phyloP scores from a whole-genome alignment of 2,888 invertebrate genomes.

The Rhagophthalmus giganteus region DNA sequence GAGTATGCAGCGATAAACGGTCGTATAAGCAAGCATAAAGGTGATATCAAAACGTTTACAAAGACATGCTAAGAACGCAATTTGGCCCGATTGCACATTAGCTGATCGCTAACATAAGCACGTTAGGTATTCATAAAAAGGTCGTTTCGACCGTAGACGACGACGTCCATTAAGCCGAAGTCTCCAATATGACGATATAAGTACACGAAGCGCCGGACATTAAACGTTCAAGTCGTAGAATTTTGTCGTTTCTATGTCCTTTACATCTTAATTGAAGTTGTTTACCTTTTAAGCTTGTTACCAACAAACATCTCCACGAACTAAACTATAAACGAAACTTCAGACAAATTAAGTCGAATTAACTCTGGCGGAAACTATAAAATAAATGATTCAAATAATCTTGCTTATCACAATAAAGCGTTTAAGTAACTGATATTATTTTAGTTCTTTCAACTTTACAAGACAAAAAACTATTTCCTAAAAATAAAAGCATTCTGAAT shows the following conservation, averaged over 20 bases:
- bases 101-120: conserved; percentile 29
- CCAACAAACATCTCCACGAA: conserved; percentile 21
- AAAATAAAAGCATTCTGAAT: too few relatives aligned
- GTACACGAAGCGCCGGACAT: conserved; percentile 27
- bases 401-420: too few relatives aligned
- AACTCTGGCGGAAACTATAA: too few relatives aligned
- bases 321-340: conserved; percentile 25
- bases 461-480: too few relatives aligned
- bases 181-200: conserved; percentile 28
- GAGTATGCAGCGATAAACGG: background rate
- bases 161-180: conserved; percentile 33
- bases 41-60: background rate
- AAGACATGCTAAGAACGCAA: conserved; percentile 19
- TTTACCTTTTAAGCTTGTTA: conserved; percentile 34
- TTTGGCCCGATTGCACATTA: conserved; percentile 27
- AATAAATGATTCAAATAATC: too few relatives aligned
- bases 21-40: background rate
- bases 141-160: conserved; percentile 33
- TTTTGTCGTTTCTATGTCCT: conserved; percentile 28
- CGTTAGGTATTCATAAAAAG: conserved; percentile 36
- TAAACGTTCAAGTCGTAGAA: conserved; percentile 25
- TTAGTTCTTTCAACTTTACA: too few relatives aligned
- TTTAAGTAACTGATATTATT: too few relatives aligned
- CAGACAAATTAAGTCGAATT: conserved; percentile 33
- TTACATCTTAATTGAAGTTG: conserved; percentile 34